These are phyloP conservation scores for Mixornis gularis DNA, from an alignment of 2,113 vertebrate species.

Conservation along the genomic window DNA sequence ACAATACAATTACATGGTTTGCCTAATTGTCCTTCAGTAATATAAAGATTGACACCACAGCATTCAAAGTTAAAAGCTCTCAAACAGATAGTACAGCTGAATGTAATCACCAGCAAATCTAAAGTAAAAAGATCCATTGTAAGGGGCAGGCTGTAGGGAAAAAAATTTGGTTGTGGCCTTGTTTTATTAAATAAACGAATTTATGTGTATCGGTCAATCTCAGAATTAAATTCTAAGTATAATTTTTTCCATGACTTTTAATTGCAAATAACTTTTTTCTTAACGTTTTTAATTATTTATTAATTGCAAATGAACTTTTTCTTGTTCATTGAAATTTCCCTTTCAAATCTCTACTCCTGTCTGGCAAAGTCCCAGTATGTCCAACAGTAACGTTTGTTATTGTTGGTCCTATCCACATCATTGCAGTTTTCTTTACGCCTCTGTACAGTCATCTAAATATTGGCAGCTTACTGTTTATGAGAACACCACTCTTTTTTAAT, in stretches of 20 bases:
- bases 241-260: not conserved
- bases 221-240: not conserved
- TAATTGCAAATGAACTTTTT: not conserved
- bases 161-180: not conserved
- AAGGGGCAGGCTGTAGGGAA: not conserved
- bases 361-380: not conserved
- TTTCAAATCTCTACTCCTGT: not conserved
- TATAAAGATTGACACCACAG: conserved; percentile 65
- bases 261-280: not conserved
- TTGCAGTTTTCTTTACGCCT: not conserved
- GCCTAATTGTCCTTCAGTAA: conserved; percentile 75
- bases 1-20: conserved; percentile 75
- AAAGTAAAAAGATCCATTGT: conserved; percentile 16
- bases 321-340: not conserved
- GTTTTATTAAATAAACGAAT: conserved; percentile 7
- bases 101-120: conserved; percentile 51
- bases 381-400: not conserved
- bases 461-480: not conserved
- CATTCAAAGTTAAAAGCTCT: conserved; percentile 62
- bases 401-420: not conserved
- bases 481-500: not conserved
- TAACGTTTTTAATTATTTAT: not conserved
- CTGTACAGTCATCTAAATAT: not conserved
- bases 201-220: not conserved
- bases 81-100: conserved; percentile 57